A percentile compares a stretch with the other conserved stretches of the same genome.
These are phyloP conservation scores for Brachionus asplanchnoidis DNA, from an alignment of 1,140 invertebrate genomes.

Conservation along the genomic window DNA sequence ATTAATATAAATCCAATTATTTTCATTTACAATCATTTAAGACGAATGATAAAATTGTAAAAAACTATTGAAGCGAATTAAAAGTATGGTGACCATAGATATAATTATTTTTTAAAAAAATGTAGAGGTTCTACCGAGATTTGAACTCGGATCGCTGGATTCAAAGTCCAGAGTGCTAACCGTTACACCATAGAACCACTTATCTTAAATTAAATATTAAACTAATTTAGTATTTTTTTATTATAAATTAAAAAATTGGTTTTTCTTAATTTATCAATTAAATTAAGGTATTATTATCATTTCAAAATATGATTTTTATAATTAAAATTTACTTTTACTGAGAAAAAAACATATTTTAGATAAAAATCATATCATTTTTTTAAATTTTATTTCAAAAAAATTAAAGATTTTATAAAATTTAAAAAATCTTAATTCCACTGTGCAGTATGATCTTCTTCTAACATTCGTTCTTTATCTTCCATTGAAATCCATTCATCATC, in stretches of 20 bases:
- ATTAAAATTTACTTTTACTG: background rate
- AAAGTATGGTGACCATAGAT: background rate
- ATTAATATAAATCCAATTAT: no score
- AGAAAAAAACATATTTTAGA: background rate
- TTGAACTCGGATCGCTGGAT: slow-evolving; percentile 31
- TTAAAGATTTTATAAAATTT: background rate
- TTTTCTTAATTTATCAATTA: no score
- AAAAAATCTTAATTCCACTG: background rate
- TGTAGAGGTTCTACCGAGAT: slow-evolving; percentile 24
- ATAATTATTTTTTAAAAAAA: background rate
- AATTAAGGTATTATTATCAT: no score
- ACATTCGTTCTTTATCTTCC: background rate
- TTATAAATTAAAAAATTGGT: no score
- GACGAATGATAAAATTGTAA: no score
- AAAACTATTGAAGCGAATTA: background rate
- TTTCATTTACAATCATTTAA: no score
- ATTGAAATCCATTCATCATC: background rate
- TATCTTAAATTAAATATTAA: background rate
- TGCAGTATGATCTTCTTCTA: background rate
- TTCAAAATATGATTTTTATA: background rate
- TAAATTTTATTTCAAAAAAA: background rate
- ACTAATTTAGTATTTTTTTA: no score
- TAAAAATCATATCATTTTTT: background rate
- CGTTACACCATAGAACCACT: slow-evolving; percentile 19
- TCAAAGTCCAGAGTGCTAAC: slow-evolving; percentile 36